Percentiles rank a stretch among this genome's conserved stretches.
phyloP scores from a whole-genome alignment of 2,113 vertebrate genomes.

The Apodemus sylvaticus region DNA sequence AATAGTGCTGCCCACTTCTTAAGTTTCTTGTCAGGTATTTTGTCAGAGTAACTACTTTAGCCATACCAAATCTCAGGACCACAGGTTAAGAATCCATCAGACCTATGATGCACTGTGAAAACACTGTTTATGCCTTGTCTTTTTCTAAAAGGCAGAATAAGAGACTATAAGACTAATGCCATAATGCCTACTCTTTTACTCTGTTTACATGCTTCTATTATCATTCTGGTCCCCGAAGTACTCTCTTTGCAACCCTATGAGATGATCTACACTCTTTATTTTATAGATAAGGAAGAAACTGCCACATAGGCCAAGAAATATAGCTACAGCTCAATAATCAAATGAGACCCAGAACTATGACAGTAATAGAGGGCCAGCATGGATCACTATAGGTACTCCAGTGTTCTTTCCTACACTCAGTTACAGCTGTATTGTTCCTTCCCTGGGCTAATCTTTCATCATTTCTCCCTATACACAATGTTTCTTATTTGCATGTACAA shows the following conservation, averaged over 20 bases:
- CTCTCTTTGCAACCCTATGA: not conserved
- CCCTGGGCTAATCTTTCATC: constrained; percentile 1
- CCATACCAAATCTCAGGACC: not conserved
- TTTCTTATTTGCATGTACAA: not conserved
- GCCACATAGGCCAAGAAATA: not conserved
- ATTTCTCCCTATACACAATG: not conserved
- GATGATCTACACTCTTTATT: not conserved
- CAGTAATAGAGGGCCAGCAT: not conserved
- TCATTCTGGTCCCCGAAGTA: not conserved
- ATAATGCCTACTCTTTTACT: not conserved
- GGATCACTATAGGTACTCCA: not conserved
- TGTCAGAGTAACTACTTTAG: not conserved
- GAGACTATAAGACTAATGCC: not conserved
- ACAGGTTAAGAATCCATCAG: not conserved
- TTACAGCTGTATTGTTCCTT: not conserved
- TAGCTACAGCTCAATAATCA: not conserved
- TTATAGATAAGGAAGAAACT: not conserved
- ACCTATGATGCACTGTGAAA: not conserved
- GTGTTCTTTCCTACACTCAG: not conserved
- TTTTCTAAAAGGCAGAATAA: not conserved
- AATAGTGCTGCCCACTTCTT: not conserved
- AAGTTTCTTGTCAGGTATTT: not conserved
- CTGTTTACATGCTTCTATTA: not conserved
- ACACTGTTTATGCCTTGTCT: not conserved
- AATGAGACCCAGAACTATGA: not conserved